phyloP scores from a whole-genome alignment of 1,140 invertebrate species.

The Oryzaephilus surinamensis region DNA sequence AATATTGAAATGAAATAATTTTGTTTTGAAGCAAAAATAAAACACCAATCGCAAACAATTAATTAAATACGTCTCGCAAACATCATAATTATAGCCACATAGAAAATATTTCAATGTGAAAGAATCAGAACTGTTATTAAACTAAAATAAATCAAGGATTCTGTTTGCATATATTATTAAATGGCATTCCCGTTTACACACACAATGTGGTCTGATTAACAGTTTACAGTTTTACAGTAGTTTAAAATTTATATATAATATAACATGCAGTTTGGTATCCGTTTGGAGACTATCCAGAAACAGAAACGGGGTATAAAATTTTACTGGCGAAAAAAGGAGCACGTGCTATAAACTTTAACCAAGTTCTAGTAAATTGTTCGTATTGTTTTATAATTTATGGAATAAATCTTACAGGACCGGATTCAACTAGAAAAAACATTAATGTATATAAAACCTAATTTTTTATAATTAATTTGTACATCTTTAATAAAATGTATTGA shows the following conservation, averaged over 20 bases:
- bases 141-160: too few species aligned
- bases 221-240: slow-evolving; percentile 29
- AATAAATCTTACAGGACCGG: slow-evolving; percentile 7
- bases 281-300: slow-evolving; percentile 16
- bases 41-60: too few species aligned
- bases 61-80: too few species aligned
- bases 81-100: too few species aligned
- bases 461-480: slow-evolving; percentile 4
- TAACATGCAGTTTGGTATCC: slow-evolving; percentile 11
- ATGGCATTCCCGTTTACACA: too few species aligned
- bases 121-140: too few species aligned
- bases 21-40: too few species aligned
- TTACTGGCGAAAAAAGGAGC: slow-evolving; percentile 10
- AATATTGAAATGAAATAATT: too few species aligned
- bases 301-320: slow-evolving; percentile 26
- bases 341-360: slow-evolving; percentile 14
- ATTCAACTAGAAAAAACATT: not conserved
- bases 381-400: slow-evolving; percentile 21
- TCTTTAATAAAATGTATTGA: not conserved
- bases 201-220: too few species aligned
- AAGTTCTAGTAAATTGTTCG: slow-evolving; percentile 17
- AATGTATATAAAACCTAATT: slow-evolving; percentile 11
- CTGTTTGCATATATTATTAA: too few species aligned
- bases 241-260: slow-evolving; percentile 21
- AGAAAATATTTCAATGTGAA: too few species aligned